A percentile compares a stretch with the other conserved stretches of the same genome.
These are phyloP conservation scores for Dipodomys spectabilis DNA, from an alignment of 2,113 vertebrate genomes.

Conservation along the genomic window DNA sequence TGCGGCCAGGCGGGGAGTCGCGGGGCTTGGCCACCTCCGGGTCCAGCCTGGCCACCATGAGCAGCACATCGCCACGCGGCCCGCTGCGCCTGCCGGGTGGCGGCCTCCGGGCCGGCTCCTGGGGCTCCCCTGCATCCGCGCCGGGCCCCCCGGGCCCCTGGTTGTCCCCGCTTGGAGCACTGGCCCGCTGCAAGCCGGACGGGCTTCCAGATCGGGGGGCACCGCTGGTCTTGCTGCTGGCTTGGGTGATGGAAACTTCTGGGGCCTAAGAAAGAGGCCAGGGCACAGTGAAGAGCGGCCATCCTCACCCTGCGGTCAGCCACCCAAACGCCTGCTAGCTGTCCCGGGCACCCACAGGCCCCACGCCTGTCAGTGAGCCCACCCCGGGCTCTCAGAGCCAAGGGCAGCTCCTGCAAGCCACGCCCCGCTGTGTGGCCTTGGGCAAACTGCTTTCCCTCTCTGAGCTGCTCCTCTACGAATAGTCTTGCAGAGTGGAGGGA, in stretches of 20 bases:
- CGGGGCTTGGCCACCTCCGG: background rate
- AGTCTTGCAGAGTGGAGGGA: background rate
- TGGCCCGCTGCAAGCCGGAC: constrained; percentile 64
- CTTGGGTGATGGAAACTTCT: constrained; percentile 28
- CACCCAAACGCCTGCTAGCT: too few species aligned
- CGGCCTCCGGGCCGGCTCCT: background rate
- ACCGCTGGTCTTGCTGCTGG: constrained; percentile 5
- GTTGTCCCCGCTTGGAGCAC: constrained; percentile 80
- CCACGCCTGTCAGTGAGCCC: background rate
- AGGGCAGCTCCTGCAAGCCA: too few species aligned
- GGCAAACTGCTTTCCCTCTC: background rate
- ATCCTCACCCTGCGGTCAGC: too few species aligned
- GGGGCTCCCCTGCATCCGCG: constrained; percentile 67
- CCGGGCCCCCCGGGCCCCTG: constrained; percentile 79
- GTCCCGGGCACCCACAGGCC: too few species aligned
- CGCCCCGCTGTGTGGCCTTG: background rate
- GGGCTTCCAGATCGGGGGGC: background rate
- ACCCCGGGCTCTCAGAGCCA: too few species aligned
- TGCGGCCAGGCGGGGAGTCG: background rate
- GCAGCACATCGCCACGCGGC: background rate
- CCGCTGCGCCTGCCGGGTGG: constrained; percentile 44
- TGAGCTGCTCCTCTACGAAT: background rate
- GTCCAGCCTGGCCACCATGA: constrained; percentile 69
- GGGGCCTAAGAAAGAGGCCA: constrained; percentile 63
- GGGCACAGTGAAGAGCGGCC: background rate